Conservation (phyloP, 1,140 invertebrate species). For the Cyclina sinensis region DNA sequence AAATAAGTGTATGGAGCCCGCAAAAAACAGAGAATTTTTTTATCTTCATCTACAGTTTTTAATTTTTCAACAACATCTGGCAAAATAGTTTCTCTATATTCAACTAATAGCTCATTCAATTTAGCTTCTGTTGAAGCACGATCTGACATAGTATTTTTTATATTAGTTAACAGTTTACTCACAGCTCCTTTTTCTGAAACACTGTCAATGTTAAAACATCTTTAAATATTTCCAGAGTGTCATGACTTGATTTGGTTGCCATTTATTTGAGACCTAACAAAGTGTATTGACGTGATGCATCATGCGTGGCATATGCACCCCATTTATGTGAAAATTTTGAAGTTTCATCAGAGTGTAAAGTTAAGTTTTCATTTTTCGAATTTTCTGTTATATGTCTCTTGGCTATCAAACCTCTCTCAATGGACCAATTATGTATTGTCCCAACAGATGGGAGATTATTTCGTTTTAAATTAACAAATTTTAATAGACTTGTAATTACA, state of each 20-base stretch:
- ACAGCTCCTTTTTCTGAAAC: too few species aligned
- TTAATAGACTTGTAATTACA: constrained; percentile 6
- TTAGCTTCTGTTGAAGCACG: constrained; percentile 60
- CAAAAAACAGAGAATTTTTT: constrained; percentile 29
- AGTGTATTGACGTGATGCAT: not conserved
- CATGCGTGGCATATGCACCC: constrained; percentile 11
- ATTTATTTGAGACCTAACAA: constrained; percentile 18
- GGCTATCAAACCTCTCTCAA: constrained; percentile 5
- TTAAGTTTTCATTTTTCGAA: not conserved
- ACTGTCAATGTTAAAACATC: constrained; percentile 29
- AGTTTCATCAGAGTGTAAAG: constrained; percentile 31
- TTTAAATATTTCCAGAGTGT: constrained; percentile 44
- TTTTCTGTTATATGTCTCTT: not conserved
- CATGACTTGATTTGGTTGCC: constrained; percentile 25
- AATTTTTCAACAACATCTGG: constrained; percentile 7
- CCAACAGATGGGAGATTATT: constrained; percentile 8
- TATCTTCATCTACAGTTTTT: not conserved
- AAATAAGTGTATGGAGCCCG: constrained; percentile 57
- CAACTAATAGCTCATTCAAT: constrained; percentile 45
- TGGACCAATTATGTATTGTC: constrained; percentile 21
- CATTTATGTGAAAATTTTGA: constrained; percentile 20
- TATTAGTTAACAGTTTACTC: not conserved
- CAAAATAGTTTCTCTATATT: constrained; percentile 40
- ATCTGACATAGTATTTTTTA: constrained; percentile 58
- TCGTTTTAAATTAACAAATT: not conserved